These are phyloP conservation scores for Anoncus sp. DNA, from an alignment of 2,888 invertebrate species.

Conservation along the genomic window DNA sequence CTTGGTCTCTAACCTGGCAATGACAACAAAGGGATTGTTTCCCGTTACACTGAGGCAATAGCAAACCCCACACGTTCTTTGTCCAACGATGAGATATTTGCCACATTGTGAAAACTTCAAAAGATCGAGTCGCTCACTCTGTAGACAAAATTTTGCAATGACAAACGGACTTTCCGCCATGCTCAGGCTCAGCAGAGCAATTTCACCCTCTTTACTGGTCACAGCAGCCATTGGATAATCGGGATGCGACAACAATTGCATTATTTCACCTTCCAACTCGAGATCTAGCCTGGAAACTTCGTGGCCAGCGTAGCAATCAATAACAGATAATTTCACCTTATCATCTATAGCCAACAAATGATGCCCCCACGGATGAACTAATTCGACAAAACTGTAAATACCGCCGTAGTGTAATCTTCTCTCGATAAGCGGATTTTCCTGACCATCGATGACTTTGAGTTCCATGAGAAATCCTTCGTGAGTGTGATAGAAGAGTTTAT, in stretches of 20 bases:
- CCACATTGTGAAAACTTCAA: slow-evolving; percentile 77
- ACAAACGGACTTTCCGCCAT: slow-evolving; percentile 69
- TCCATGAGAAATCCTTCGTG: slow-evolving; percentile 76
- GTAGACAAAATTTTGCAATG: slow-evolving; percentile 68
- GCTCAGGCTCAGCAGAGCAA: slow-evolving; percentile 70
- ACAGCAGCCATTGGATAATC: slow-evolving; percentile 74
- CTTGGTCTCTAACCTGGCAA: slow-evolving; percentile 61
- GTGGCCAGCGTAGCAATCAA: slow-evolving; percentile 72
- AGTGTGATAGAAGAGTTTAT: slow-evolving; percentile 75
- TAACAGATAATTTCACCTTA: slow-evolving; percentile 65
- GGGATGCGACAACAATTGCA: slow-evolving; percentile 71
- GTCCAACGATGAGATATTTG: slow-evolving; percentile 68
- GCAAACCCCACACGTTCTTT: slow-evolving; percentile 72
- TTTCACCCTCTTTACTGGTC: slow-evolving; percentile 72
- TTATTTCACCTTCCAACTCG: slow-evolving; percentile 68
- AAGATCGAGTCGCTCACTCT: slow-evolving; percentile 71
- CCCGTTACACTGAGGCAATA: slow-evolving; percentile 70
- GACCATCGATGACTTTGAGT: slow-evolving; percentile 63
- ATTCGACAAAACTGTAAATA: slow-evolving; percentile 70
- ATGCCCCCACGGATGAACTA: slow-evolving; percentile 78
- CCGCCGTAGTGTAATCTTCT: slow-evolving; percentile 68
- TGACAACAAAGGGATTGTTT: slow-evolving; percentile 62
- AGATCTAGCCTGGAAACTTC: slow-evolving; percentile 66
- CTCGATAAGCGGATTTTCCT: slow-evolving; percentile 49
- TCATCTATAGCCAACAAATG: slow-evolving; percentile 71